phyloP scores from a whole-genome alignment of 2,888 invertebrate species.

The Acanthococcus lagerstroemiae region DNA sequence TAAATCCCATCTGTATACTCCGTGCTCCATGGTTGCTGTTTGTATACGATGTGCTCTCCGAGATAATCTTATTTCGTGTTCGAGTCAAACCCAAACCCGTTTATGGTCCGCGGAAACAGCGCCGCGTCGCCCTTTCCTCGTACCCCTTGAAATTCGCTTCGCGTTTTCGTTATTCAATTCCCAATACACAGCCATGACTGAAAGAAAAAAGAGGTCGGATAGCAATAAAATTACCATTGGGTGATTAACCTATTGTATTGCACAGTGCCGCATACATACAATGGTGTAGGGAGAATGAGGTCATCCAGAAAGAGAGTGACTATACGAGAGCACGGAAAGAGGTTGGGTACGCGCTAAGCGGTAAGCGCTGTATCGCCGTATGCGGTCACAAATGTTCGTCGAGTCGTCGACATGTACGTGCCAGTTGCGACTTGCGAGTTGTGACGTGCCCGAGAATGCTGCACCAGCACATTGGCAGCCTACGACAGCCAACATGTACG shows the following conservation, averaged over 20 bases:
- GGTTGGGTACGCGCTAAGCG: conserved; percentile 16
- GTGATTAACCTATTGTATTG: conserved; percentile 25
- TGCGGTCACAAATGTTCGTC: neutral
- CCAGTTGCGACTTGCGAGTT: too few species aligned
- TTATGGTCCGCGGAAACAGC: too few species aligned
- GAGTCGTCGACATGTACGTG: neutral
- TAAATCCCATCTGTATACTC: too few species aligned
- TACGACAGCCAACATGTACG: too few species aligned
- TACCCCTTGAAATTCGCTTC: too few species aligned
- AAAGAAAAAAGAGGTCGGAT: conserved; percentile 20
- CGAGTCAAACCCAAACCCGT: too few species aligned
- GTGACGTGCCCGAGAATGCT: too few species aligned
- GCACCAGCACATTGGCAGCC: too few species aligned
- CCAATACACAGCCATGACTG: conserved; percentile 16
- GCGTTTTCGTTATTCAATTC: neutral
- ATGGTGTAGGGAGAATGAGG: conserved; percentile 20
- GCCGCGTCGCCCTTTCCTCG: too few species aligned
- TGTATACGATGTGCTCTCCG: too few species aligned
- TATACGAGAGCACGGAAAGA: conserved; percentile 7
- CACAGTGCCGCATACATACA: conserved; percentile 7
- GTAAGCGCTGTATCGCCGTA: conserved; percentile 6
- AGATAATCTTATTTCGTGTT: too few species aligned
- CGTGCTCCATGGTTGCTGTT: too few species aligned
- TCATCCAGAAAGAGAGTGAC: conserved; percentile 2
- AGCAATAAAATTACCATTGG: conserved; percentile 29